Base-by-base conservation (phyloP, 2,888 invertebrate species). In the Cyclophora albipunctata region DNA sequence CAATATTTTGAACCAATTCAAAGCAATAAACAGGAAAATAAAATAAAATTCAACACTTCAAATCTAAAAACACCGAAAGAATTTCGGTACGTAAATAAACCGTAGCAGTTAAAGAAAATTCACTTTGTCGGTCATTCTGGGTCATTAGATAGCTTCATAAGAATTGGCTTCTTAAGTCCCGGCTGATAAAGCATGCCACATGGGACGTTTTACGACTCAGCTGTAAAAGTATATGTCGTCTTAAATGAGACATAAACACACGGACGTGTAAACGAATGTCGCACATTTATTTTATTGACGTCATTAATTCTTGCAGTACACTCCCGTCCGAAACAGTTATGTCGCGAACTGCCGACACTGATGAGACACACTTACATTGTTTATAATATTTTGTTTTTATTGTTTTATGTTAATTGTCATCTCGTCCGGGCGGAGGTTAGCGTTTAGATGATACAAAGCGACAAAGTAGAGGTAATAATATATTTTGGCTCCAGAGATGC, bases 171-270 rank as follows among this genome's bases (percentile, higher is more conserved):
- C 75, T 72, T 73, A 69, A 71, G 69, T 64, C 63, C 59, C 64
- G 66, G 66, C 68, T 79, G 75, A 75, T 78, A 75, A 73, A 78
- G 66, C 71, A 63, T 74, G 72, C 81, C 84, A 81, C 80, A 82
- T 82, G 83, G 77, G 74, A 73, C 75, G 69, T 68, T 87, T 86
- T 84, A 87, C 81, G 83, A 78, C 64, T 55, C 51, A 63, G 74
- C 71, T 80, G 81, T 87, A 85, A 85, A 86, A 84, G 79, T 82
- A 79, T 84, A 84, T 77, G 83, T 81, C 83, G 79, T 75, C 85
- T 84, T 86, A 87, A 88, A 87, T 86, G 86, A 85, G 86, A 86
- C 86, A 85, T 87, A 86, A 87, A 87, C 82, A 84, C 70, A 67
- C 80, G 75, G 79, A 86, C 79, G 84, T 84, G 84, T 87, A 86